Conservation (phyloP, 2,797 vertebrate species). For the Danio tinwini region DNA sequence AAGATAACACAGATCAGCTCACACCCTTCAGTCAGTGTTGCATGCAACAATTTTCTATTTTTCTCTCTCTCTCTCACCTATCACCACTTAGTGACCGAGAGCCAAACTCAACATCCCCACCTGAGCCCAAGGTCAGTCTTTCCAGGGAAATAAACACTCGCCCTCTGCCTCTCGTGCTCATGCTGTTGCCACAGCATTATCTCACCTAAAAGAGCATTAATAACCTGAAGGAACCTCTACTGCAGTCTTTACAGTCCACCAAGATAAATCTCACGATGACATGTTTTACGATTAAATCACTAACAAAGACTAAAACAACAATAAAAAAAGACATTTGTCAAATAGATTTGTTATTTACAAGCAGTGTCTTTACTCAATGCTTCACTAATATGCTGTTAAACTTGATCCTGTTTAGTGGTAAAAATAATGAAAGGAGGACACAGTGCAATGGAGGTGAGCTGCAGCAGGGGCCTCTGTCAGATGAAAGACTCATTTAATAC, state of each 20-base stretch:
- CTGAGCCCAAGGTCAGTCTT: constrained; percentile 52
- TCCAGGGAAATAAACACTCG: background rate
- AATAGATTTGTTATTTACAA: too few species aligned
- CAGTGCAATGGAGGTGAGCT: background rate
- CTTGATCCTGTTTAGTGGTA: background rate
- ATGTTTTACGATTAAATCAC: constrained; percentile 5
- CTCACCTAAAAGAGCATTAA: constrained; percentile 26
- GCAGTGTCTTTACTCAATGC: background rate
- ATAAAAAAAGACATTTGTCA: background rate
- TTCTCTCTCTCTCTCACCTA: constrained; percentile 1
- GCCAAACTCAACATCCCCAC: constrained; percentile 43
- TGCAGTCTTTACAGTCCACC: background rate
- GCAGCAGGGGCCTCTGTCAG: constrained; percentile 14
- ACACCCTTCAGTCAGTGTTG: constrained; percentile 1
- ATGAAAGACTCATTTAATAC: constrained; percentile 21
- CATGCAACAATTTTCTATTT: background rate
- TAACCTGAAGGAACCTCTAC: constrained; percentile 16
- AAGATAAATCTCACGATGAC: constrained; percentile 14
- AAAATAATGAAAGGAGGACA: constrained; percentile 6
- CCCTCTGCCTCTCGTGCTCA: constrained; percentile 18
- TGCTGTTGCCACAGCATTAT: constrained; percentile 20
- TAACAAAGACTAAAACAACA: background rate
- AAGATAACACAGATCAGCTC: constrained; percentile 14
- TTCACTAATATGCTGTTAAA: background rate
- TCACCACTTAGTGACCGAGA: constrained; percentile 26